phyloP scores from a whole-genome alignment of 2,113 vertebrate species.

The Addax nasomaculatus region DNA sequence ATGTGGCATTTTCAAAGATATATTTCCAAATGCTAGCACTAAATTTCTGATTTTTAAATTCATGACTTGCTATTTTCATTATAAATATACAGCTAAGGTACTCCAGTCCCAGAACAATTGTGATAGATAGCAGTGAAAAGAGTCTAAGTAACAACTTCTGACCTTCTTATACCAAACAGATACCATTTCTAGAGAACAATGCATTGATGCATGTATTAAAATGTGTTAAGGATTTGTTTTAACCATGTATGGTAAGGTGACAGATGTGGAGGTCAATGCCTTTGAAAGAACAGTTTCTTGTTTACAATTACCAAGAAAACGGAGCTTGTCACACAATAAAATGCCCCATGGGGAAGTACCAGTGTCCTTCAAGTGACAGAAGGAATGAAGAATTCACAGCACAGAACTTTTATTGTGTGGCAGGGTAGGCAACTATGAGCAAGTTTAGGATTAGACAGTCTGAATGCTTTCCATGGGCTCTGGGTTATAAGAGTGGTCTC shows the following conservation, averaged over 20 bases:
- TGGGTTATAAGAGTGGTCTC: not conserved
- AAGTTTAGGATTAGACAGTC: not conserved
- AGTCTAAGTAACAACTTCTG: not conserved
- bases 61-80: not conserved
- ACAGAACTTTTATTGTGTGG: not conserved
- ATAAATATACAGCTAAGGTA: not conserved
- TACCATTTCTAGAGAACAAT: not conserved
- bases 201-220: not conserved
- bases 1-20: no score
- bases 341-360: fast-evolving
- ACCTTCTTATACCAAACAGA: not conserved
- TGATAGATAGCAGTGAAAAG: not conserved
- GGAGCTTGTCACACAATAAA: not conserved
- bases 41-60: no score
- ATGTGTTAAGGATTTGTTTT: not conserved
- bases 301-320: not conserved
- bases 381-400: not conserved
- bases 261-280: not conserved
- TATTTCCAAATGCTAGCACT: no score
- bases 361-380: no score
- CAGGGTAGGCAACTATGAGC: not conserved
- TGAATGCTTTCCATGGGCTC: not conserved
- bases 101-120: not conserved
- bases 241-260: not conserved
- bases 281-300: not conserved